These are phyloP conservation scores for Blomia tropicalis DNA, from an alignment of 2,888 invertebrate genomes.

Conservation along the genomic window DNA sequence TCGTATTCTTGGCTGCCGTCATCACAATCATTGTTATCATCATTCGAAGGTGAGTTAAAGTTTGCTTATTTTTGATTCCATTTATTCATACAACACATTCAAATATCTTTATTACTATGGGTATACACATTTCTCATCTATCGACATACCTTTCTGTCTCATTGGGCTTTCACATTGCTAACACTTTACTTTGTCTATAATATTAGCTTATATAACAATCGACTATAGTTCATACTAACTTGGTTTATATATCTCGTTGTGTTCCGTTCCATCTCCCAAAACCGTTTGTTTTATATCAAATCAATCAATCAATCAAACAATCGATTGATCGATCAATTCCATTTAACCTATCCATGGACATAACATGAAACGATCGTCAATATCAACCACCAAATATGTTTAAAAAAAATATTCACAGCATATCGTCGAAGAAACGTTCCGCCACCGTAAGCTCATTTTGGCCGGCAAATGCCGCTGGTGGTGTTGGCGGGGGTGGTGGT, in stretches of 20 bases:
- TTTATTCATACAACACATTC: not conserved
- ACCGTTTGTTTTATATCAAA: not conserved
- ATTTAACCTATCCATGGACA: not conserved
- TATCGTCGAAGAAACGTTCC: conserved; percentile 21
- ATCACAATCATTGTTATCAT: conserved; percentile 73
- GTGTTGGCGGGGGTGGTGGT: not conserved
- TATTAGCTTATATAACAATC: too few relatives aligned
- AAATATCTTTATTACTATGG: not conserved
- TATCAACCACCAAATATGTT: too few relatives aligned
- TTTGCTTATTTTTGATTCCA: not conserved
- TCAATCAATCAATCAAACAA: not conserved
- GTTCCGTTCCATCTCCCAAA: not conserved
- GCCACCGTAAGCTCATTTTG: conserved; percentile 23
- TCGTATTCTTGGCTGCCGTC: conserved; percentile 71
- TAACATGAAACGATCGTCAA: not conserved
- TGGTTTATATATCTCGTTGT: not conserved
- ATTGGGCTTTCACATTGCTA: too few relatives aligned
- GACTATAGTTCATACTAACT: not conserved
- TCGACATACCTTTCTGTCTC: too few relatives aligned
- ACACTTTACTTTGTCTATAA: too few relatives aligned
- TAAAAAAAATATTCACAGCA: too few relatives aligned
- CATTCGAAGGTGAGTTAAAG: conserved; percentile 56
- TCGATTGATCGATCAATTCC: not conserved
- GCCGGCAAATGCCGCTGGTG: conserved; percentile 8
- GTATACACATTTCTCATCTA: too few relatives aligned